Evolutionary conservation across 1,140 invertebrate species (phyloP).

Genomic region (Acromyrmex heyeri): DNA sequence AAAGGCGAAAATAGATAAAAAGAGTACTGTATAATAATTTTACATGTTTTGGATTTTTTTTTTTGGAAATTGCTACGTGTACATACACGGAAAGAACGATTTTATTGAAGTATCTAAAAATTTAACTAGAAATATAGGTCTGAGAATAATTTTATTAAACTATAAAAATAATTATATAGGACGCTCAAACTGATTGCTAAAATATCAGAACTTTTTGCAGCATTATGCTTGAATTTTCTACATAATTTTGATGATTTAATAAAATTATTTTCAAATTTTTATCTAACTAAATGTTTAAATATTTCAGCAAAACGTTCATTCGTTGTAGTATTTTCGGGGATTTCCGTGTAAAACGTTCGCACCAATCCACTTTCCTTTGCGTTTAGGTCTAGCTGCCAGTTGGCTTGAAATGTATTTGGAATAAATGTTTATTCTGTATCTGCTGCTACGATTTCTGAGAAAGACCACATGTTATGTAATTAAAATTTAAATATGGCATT

Average conservation of each 20-base stretch:
- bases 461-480: neutral
- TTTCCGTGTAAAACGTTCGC: constrained; percentile 32
- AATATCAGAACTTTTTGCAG: too few relatives aligned
- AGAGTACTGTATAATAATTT: neutral
- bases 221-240: too few relatives aligned
- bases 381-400: constrained; percentile 39
- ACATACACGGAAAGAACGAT: too few relatives aligned
- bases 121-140: too few relatives aligned
- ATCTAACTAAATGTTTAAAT: too few relatives aligned
- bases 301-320: too few relatives aligned
- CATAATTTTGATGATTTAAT: too few relatives aligned
- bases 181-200: too few relatives aligned
- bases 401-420: constrained; percentile 56
- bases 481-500: constrained; percentile 41
- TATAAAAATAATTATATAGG: too few relatives aligned
- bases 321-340: constrained; percentile 44
- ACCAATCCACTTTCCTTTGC: constrained; percentile 47
- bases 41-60: neutral
- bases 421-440: constrained; percentile 61
- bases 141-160: too few relatives aligned
- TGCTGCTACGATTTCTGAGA: constrained; percentile 36
- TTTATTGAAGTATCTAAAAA: too few relatives aligned
- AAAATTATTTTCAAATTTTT: too few relatives aligned
- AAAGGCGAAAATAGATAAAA: neutral
- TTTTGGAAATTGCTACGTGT: neutral